phyloP scores from a whole-genome alignment of 2,888 invertebrate genomes.

The Himalopsyche japonica region DNA sequence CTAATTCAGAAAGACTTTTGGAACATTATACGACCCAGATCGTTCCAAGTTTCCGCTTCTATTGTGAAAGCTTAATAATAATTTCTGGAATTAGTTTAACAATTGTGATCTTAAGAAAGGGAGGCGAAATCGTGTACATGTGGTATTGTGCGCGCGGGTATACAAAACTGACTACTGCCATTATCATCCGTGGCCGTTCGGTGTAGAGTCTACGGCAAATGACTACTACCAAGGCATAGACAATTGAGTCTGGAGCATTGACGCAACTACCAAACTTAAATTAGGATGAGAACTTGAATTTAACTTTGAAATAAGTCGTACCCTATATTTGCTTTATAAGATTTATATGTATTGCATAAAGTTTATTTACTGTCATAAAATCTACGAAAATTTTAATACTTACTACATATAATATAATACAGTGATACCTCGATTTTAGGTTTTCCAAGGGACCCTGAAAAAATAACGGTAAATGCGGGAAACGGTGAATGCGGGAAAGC shows the following conservation, averaged over 20 bases:
- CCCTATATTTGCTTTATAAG: too few relatives aligned
- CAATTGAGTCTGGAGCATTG: not conserved
- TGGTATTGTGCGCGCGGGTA: not conserved
- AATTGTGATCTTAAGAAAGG: slow-evolving; percentile 29
- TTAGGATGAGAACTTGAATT: not conserved
- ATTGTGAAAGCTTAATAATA: slow-evolving; percentile 20
- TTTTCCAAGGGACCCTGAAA: too few relatives aligned
- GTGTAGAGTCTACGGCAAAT: not conserved
- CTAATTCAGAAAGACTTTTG: not conserved
- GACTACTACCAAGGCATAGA: not conserved
- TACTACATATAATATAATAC: too few relatives aligned
- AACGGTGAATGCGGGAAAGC: too few relatives aligned
- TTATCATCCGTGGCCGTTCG: slow-evolving; percentile 12
- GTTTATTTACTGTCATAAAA: too few relatives aligned
- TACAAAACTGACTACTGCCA: slow-evolving; percentile 18
- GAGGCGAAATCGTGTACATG: not conserved
- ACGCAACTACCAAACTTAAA: not conserved
- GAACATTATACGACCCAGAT: slow-evolving; percentile 20
- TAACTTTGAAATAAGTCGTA: not conserved
- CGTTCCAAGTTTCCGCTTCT: slow-evolving; percentile 25
- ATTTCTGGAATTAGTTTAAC: slow-evolving; percentile 30
- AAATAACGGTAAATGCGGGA: too few relatives aligned
- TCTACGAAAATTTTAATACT: too few relatives aligned
- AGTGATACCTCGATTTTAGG: too few relatives aligned
- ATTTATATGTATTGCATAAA: too few relatives aligned